Base-by-base conservation (phyloP, 2,888 invertebrate genomes). In the Ganaspis brasiliensis region DNA sequence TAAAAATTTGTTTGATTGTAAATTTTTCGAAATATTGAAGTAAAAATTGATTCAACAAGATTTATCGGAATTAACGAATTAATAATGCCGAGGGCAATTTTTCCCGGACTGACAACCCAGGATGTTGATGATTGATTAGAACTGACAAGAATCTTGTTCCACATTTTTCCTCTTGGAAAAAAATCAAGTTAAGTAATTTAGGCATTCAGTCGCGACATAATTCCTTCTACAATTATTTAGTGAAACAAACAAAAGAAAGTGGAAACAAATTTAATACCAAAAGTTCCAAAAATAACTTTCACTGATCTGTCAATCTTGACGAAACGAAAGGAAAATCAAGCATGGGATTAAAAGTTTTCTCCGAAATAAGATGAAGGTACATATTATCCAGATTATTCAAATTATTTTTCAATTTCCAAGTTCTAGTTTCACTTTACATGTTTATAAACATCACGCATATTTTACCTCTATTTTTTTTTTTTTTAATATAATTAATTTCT, bases 91-190 rank as follows among this genome's bases (percentile, higher is more conserved):
- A 40, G 6, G 37, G 61, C 14, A 19, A 35, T 35, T 63, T 37
- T 21, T 63, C 61, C n/a, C 6, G 0, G 37, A 35, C 12, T 19
- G 61, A 63, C 61, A 63, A 31, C 19, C 4, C 19, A 19, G 19
- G 4, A 63, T 63, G 8, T 19, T 6, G 61, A 19, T 63, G 61
- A 37, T 63, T 31, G 61, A 63, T 63, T 35, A 40, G 37, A 40
- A 19, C 14, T 8, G 37, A 40, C 16, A 63, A 37, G 37, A 63
- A 63, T 40, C 37, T 63, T 63, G 61, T 40, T 40, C 37, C 21
- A 63, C 37, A 37, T 21, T 63, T 61, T 63, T 40, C 19, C 19
- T 37, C 31, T 2, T 3, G 26, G 21, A 10, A 63, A 1, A 0
- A 63, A 63, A 40, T 52, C 19, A 16, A 19, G 19, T 52, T 63